Percentiles rank a stretch among this genome's conserved stretches.
These are phyloP conservation scores for Sebastes hopkinsi DNA, from an alignment of 2,797 vertebrate genomes.

Conservation along the genomic window DNA sequence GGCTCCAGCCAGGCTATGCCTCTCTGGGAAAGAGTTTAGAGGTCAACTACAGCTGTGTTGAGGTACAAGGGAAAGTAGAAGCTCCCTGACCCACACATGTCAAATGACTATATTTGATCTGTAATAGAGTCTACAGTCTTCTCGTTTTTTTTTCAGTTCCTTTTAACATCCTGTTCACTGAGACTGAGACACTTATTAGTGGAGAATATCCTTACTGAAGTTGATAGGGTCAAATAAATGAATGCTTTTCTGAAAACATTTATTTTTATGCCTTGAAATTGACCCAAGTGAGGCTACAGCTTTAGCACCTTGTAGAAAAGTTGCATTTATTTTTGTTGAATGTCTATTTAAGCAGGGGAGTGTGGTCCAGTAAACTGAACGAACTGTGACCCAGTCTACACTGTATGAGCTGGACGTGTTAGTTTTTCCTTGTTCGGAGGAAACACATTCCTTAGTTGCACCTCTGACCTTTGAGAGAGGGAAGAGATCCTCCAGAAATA, in stretches of 20 bases:
- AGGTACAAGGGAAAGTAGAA: slow-evolving; percentile 50
- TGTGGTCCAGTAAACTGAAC: slow-evolving; percentile 31
- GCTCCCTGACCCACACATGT: slow-evolving; percentile 22
- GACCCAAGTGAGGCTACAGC: background rate
- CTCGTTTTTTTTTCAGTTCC: background rate
- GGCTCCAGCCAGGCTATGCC: slow-evolving; percentile 69
- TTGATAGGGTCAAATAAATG: background rate
- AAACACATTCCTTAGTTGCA: slow-evolving; percentile 77
- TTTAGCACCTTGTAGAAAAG: background rate
- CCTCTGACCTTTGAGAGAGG: slow-evolving; percentile 74
- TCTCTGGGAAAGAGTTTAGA: slow-evolving; percentile 60
- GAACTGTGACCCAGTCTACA: slow-evolving; percentile 35
- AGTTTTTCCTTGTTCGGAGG: slow-evolving; percentile 69
- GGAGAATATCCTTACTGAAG: background rate
- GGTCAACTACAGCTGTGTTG: slow-evolving; percentile 65
- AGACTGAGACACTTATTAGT: background rate
- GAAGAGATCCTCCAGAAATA: slow-evolving; percentile 70
- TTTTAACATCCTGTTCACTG: background rate
- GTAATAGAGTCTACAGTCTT: background rate
- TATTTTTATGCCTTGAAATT: background rate
- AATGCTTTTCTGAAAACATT: background rate
- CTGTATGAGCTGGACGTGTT: slow-evolving; percentile 58
- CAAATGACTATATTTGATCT: slow-evolving; percentile 20
- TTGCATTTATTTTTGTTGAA: background rate
- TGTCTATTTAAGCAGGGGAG: background rate